phyloP scores from a whole-genome alignment of 2,888 invertebrate species.

The Drosophila pseudotakahashii region DNA sequence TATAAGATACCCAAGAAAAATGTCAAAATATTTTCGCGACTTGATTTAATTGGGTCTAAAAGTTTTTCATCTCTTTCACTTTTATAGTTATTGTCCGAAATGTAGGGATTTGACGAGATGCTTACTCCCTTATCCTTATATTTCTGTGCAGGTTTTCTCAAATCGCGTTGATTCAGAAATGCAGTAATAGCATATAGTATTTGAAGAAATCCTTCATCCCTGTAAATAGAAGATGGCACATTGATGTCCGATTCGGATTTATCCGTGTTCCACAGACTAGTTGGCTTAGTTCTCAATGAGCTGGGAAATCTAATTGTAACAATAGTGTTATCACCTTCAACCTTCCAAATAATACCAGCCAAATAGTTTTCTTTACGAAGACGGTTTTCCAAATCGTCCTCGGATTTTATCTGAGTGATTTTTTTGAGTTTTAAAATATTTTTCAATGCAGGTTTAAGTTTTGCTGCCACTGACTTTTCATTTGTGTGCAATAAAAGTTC shows the following conservation, averaged over 20 bases:
- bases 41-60: background rate
- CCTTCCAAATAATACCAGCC: background rate
- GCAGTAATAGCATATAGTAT: constrained; percentile 2
- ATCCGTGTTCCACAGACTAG: background rate
- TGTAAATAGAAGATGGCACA: background rate
- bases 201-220: background rate
- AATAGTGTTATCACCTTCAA: background rate
- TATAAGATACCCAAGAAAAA: background rate
- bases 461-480: background rate
- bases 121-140: background rate
- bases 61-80: background rate
- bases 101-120: background rate
- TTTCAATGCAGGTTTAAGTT: background rate
- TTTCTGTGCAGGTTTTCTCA: background rate
- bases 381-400: background rate
- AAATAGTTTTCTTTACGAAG: background rate
- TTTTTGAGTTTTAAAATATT: constrained; percentile 11
- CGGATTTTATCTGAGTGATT: background rate
- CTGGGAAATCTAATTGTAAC: constrained; percentile 1
- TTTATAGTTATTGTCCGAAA: background rate
- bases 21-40: background rate
- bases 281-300: background rate
- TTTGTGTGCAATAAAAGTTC: background rate
- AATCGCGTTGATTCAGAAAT: background rate
- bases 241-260: background rate